Percentiles rank a stretch among this genome's conserved stretches.
Evolutionary conservation across 2,797 vertebrate species (phyloP).

Genomic region (Microcaecilia unicolor): DNA sequence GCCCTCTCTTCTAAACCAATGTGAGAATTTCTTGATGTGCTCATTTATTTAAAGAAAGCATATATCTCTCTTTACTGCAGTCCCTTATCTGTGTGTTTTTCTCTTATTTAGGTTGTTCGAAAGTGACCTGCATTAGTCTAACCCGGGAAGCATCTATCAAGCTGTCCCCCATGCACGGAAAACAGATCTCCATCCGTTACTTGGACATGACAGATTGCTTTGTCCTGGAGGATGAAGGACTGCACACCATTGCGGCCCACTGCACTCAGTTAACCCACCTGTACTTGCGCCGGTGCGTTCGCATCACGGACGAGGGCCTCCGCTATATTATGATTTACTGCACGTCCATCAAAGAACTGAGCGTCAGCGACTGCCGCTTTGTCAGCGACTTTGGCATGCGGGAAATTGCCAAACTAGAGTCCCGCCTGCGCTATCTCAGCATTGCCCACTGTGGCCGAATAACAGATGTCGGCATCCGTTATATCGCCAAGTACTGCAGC

Average conservation of each 20-base stretch:
- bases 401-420: conserved; percentile 90
- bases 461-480: conserved; percentile 92
- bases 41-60: too few species aligned
- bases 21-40: too few species aligned
- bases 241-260: conserved; percentile 90
- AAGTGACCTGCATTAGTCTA: conserved; percentile 94
- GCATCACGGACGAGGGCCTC: conserved; percentile 87
- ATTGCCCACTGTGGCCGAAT: conserved; percentile 92
- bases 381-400: conserved; percentile 90
- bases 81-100: conserved; percentile 32
- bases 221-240: conserved; percentile 91
- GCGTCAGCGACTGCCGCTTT: conserved; percentile 89
- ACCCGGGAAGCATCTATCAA: conserved; percentile 85
- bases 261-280: conserved; percentile 93
- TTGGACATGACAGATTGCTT: conserved; percentile 98
- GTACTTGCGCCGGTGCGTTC: conserved; percentile 85
- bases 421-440: conserved; percentile 87
- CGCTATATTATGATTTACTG: conserved; percentile 92
- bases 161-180: conserved; percentile 83
- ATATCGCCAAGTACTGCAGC: conserved; percentile 89
- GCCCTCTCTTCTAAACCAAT: background rate
- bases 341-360: conserved; percentile 79
- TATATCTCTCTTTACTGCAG: too few species aligned
- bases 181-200: conserved; percentile 93
- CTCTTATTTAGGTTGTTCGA: conserved; percentile 79